Evolutionary conservation across 2,113 vertebrate species (phyloP), one percentile per base, ranked within the genome.

Genomic region (Hyaena hyaena): DNA sequence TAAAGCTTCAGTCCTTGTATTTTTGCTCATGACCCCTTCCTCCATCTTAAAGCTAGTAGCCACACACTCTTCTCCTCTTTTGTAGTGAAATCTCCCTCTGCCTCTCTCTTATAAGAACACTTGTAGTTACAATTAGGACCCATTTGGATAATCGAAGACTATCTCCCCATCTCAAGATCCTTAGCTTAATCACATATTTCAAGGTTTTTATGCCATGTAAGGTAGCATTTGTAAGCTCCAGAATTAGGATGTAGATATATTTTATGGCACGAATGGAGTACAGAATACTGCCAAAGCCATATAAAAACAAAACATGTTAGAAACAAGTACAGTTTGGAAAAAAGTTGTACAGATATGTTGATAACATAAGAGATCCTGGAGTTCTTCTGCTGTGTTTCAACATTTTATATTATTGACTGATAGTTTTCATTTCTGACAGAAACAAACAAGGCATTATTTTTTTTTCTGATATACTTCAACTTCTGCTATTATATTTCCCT

Each of bases 261-360:
- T 95, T 93, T 71, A 39, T 50, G 50, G 24, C 74, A 53, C 93
- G 90, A 95, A 73, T 81, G 31, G 66, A 77, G 31, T 77, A 21
- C 5, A 39, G 6, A 65, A 63, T 58, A n/a, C 7, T 91, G 21
- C 12, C 31, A 66, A 96, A 93, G 28, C 88, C 61, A 95, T 7
- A 74, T 81, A 50, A 97, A 91, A 95, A 19, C 53, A 96, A 93
- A 93, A 45, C 35, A 31, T 92, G 28, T 73, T 96, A 88, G 69
- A 77, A 97, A 55, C 45, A 81, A 86, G 5, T 12, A 73, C 53
- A 79, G 11, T 96, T 93, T 86, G 26, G 24, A 84, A 88, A 87
- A 39, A 94, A 86, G 45, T 91, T 45, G n/a, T 81, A 48, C 4
- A 82, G 10, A 73, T 39, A 88, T 14, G 4, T 82, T 68, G 45